These are phyloP conservation scores for Agrochola circellaris DNA, from an alignment of 2,888 invertebrate species.

Conservation along the genomic window DNA sequence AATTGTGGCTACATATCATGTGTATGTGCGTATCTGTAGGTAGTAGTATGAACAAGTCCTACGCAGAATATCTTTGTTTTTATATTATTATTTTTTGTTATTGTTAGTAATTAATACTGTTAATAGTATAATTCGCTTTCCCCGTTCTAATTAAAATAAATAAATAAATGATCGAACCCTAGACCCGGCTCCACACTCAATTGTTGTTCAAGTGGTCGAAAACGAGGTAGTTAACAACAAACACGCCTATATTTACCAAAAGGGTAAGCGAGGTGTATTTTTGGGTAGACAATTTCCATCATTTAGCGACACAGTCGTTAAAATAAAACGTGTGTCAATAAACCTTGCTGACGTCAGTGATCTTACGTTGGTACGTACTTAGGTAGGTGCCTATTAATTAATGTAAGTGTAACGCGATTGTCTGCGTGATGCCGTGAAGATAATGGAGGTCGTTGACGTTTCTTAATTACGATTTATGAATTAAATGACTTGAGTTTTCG, in stretches of 20 bases:
- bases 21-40: no score
- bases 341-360: constrained; percentile 49
- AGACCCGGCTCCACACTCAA: background rate
- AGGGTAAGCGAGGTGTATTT: background rate
- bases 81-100: background rate
- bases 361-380: constrained; percentile 42
- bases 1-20: background rate
- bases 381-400: constrained; percentile 58
- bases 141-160: background rate
- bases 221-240: no score
- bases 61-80: background rate
- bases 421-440: constrained; percentile 57
- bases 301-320: constrained; percentile 6
- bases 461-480: constrained; percentile 64
- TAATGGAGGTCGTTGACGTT: constrained; percentile 61
- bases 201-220: background rate
- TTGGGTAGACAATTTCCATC: background rate
- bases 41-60: no score
- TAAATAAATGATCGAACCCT: background rate
- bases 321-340: constrained; percentile 34
- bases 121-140: background rate
- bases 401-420: constrained; percentile 56
- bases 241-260: background rate
- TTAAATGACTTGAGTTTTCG: constrained; percentile 32
- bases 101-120: background rate